Evolutionary conservation across 2,113 vertebrate species (phyloP).

Genomic region (Cyprinodon tularosa): DNA sequence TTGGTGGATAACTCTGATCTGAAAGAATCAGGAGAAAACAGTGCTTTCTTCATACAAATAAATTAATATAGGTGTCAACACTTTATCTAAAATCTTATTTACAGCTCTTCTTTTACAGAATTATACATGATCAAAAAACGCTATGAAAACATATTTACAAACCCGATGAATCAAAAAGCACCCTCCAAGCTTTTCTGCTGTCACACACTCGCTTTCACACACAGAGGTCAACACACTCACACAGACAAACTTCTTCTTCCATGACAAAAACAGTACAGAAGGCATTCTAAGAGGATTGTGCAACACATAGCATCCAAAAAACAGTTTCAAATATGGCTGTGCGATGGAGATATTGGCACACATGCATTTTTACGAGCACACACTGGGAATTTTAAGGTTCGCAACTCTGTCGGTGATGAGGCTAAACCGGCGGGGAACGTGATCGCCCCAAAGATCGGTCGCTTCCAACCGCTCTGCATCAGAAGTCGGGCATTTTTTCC

Average conservation of each 20-base stretch:
- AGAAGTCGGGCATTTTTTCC: constrained; percentile 5
- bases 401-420: constrained; percentile 16
- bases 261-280: constrained; percentile 71
- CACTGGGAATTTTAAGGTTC: constrained; percentile 29
- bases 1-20: constrained; percentile 69
- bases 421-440: constrained; percentile 18
- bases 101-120: constrained; percentile 79
- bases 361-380: constrained; percentile 59
- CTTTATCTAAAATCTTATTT: constrained; percentile 84
- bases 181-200: constrained; percentile 51
- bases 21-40: constrained; percentile 70
- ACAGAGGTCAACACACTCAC: not conserved
- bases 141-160: constrained; percentile 84
- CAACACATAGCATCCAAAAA: constrained; percentile 78
- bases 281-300: constrained; percentile 79
- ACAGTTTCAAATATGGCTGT: constrained; percentile 74
- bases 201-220: constrained; percentile 31
- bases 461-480: constrained; percentile 23
- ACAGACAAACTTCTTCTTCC: constrained; percentile 40
- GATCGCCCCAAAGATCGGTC: constrained; percentile 10
- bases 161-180: constrained; percentile 75
- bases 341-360: constrained; percentile 59
- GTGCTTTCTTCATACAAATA: constrained; percentile 77
- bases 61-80: constrained; percentile 75
- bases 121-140: constrained; percentile 82